Conservation (phyloP, 2,888 invertebrate species). For the Polydrusus pterygomalis region DNA sequence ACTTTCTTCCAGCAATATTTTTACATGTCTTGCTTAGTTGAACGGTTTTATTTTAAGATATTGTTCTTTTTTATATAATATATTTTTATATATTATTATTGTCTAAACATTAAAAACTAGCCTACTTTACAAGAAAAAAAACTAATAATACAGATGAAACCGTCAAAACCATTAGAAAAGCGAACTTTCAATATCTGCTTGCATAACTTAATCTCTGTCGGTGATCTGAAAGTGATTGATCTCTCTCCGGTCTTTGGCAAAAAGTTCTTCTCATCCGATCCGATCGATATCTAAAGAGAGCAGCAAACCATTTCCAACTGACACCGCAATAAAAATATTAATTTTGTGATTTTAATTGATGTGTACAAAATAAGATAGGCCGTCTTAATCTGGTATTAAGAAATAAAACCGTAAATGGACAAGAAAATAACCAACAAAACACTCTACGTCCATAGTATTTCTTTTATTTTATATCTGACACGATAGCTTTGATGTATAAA, state of each 20-base stretch:
- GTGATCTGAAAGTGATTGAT: slow-evolving; percentile 52
- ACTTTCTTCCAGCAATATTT: too few species aligned
- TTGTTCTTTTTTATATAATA: too few species aligned
- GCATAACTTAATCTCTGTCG: slow-evolving; percentile 45
- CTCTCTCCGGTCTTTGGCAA: slow-evolving; percentile 44
- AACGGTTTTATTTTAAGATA: too few species aligned
- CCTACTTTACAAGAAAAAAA: slow-evolving; percentile 28
- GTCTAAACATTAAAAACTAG: slow-evolving; percentile 2
- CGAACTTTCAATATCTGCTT: slow-evolving; percentile 47
- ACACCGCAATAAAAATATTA: slow-evolving; percentile 48
- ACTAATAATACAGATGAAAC: slow-evolving; percentile 45
- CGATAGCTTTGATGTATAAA: too few species aligned
- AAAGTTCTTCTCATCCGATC: slow-evolving; percentile 32
- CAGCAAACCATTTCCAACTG: slow-evolving; percentile 44
- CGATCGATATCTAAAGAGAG: slow-evolving; percentile 37
- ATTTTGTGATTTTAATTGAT: slow-evolving; percentile 40
- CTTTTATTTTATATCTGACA: too few species aligned
- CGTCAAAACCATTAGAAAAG: slow-evolving; percentile 48
- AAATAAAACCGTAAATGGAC: not conserved
- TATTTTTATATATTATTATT: too few species aligned
- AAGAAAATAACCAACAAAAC: too few species aligned
- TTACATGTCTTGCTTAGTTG: too few species aligned
- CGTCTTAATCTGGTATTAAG: not conserved
- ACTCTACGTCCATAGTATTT: too few species aligned
- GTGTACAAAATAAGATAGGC: not conserved